Percentiles rank a stretch among this genome's conserved stretches.
Conservation (phyloP, 2,113 vertebrate species). For the Crotalus helleri region DNA sequence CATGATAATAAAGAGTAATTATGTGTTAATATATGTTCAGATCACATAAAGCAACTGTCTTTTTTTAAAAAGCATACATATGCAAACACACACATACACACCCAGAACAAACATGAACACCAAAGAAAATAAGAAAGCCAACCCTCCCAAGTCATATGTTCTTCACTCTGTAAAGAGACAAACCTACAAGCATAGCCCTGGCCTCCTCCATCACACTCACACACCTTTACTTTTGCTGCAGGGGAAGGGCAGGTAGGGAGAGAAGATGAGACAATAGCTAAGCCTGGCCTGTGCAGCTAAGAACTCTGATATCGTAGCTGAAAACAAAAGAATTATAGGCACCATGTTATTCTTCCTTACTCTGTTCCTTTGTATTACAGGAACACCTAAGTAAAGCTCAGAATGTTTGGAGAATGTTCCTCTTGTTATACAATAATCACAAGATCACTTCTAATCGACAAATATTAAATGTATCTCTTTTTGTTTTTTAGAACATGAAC, state of each 20-base stretch:
- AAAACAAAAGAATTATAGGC: neutral
- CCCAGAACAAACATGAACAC: neutral
- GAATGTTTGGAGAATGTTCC: neutral
- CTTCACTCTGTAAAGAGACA: neutral
- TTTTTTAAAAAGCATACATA: neutral
- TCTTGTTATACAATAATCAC: neutral
- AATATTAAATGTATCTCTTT: neutral
- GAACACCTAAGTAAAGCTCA: neutral
- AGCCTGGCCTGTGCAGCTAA: neutral
- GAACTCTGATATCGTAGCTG: neutral
- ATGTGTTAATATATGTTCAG: neutral
- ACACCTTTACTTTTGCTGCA: neutral
- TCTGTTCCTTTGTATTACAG: neutral
- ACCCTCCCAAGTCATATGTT: neutral
- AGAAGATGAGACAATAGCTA: neutral
- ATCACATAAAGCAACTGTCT: constrained; percentile 11
- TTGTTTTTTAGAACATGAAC: neutral
- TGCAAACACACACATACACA: neutral
- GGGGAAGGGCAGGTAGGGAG: neutral
- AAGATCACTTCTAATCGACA: neutral
- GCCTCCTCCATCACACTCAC: neutral
- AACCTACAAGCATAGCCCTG: neutral
- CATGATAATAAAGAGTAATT: constrained; percentile 39
- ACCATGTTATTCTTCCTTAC: neutral
- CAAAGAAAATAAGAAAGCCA: neutral